Evolutionary conservation across 2,888 invertebrate species (phyloP).

Genomic region (Andrena trimmerana): DNA sequence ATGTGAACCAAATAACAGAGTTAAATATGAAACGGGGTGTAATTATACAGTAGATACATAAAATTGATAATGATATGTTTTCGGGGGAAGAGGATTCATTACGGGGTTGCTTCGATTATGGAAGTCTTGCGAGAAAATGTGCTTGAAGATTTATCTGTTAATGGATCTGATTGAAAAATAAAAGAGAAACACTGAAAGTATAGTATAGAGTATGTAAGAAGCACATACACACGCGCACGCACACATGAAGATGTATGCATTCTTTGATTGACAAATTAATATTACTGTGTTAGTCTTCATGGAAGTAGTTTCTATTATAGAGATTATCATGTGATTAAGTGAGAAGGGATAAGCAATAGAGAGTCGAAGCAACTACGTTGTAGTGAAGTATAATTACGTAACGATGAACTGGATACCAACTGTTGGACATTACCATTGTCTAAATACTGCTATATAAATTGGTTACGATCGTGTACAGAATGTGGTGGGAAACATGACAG

Average conservation of each 20-base stretch:
- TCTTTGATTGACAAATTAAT: background rate
- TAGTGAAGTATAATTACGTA: conserved; percentile 74
- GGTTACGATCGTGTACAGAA: conserved; percentile 64
- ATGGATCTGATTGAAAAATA: background rate
- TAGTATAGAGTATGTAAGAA: conserved; percentile 19
- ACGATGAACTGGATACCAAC: conserved; percentile 81
- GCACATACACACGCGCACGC: conserved; percentile 21
- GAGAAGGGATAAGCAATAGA: conserved; percentile 60
- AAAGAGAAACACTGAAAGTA: background rate
- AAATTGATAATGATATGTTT: background rate
- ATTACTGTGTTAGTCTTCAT: conserved; percentile 7
- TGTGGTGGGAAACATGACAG: conserved; percentile 55
- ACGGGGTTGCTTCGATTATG: conserved; percentile 77
- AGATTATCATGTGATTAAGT: conserved; percentile 42
- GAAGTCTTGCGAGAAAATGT: conserved; percentile 19
- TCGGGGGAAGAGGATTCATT: background rate
- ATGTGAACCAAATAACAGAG: conserved; percentile 1
- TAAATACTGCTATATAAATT: conserved; percentile 80
- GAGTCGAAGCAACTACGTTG: conserved; percentile 81
- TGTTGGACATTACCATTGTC: conserved; percentile 85
- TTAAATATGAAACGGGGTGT: conserved; percentile 8
- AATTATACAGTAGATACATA: background rate
- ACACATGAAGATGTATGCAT: conserved; percentile 25
- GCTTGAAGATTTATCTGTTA: background rate
- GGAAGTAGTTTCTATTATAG: conserved; percentile 1